A percentile compares a stretch with the other conserved stretches of the same genome.
phyloP scores from a whole-genome alignment of 2,888 invertebrate species.

The Hyposoter dolosus region DNA sequence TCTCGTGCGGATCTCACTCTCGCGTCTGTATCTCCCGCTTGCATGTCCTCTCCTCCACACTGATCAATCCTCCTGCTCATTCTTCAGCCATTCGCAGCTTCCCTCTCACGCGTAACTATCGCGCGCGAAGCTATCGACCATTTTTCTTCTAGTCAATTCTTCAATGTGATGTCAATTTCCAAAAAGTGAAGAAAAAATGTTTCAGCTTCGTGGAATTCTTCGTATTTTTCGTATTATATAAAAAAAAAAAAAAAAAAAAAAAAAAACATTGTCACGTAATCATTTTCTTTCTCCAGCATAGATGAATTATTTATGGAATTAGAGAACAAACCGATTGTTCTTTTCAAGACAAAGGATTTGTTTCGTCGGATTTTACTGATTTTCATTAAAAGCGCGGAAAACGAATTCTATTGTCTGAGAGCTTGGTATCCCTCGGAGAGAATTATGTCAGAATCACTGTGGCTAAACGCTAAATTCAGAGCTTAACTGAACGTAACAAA shows the following conservation, averaged over 20 bases:
- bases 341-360: slow-evolving; percentile 22
- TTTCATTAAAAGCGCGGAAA: slow-evolving; percentile 6
- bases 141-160: not conserved
- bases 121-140: not conserved
- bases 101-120: not conserved
- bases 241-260: not conserved
- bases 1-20: slow-evolving; percentile 61
- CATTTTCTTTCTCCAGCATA: not conserved
- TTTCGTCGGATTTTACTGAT: not conserved
- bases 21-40: slow-evolving; percentile 35
- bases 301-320: not conserved
- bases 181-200: not conserved
- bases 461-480: not conserved
- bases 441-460: not conserved
- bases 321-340: slow-evolving; percentile 9
- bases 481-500: not conserved
- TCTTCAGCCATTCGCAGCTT: slow-evolving; percentile 53
- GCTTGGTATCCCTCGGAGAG: not conserved
- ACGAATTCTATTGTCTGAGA: not conserved
- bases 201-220: not conserved
- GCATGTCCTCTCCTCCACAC: slow-evolving; percentile 54
- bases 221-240: not conserved
- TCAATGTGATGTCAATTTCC: not conserved
- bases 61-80: slow-evolving; percentile 70
- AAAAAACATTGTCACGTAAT: not conserved